Evolutionary conservation across 92 coral and sea anemone genomes (phyloP).

Genomic region (Phenganax subtilis): DNA sequence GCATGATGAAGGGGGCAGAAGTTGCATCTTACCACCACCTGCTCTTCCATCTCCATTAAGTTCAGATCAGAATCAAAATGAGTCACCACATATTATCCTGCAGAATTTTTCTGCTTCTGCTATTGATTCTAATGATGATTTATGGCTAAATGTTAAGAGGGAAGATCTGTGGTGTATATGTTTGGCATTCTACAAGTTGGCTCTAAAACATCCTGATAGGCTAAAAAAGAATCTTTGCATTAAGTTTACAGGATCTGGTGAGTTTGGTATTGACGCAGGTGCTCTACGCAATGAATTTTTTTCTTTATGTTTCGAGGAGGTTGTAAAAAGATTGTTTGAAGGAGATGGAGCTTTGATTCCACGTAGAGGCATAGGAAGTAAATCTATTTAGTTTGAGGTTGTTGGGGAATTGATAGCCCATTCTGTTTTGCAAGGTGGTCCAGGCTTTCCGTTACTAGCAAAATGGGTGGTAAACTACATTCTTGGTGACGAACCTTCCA

Average conservation of each 20-base stretch:
- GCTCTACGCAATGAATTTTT: constrained; percentile 4
- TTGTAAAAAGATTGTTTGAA: constrained; percentile 11
- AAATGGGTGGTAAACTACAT: constrained; percentile 16
- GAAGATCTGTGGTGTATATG: constrained; percentile 13
- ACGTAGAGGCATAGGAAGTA: constrained; percentile 1
- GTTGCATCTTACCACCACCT: neutral
- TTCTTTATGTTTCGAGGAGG: constrained; percentile 1
- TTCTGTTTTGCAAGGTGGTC: constrained; percentile 26
- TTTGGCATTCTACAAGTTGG: constrained; percentile 7
- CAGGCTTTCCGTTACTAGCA: neutral
- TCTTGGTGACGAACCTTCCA: constrained; percentile 1
- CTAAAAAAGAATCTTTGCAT: constrained; percentile 9
- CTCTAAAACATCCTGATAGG: constrained; percentile 1
- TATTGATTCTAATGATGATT: neutral
- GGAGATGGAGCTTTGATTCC: constrained; percentile 6
- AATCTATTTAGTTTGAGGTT: constrained; percentile 14
- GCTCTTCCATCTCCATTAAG: neutral
- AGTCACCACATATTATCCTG: neutral
- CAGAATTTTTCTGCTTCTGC: neutral
- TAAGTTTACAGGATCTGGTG: neutral
- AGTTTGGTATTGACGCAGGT: neutral
- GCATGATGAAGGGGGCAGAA: no score
- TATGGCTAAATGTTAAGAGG: constrained; percentile 2
- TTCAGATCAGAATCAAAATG: neutral
- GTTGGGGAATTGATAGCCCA: constrained; percentile 9